Percentiles rank a stretch among this genome's conserved stretches.
Conservation (phyloP, 2,797 vertebrate species). For the Oryzias sinensis region DNA sequence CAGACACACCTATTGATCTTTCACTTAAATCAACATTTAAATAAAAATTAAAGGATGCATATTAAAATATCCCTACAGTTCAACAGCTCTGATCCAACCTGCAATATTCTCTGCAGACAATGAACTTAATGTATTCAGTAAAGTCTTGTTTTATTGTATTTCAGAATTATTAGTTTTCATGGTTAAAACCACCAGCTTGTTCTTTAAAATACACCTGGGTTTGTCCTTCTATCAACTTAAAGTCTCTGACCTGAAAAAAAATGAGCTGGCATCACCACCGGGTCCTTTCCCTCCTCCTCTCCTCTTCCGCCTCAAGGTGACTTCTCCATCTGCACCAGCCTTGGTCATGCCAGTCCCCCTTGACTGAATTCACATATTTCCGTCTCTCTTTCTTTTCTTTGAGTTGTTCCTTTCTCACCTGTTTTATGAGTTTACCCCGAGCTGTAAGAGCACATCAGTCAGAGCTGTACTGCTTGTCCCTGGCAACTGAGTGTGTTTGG, state of each 20-base stretch:
- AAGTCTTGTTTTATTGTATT: constrained; percentile 31
- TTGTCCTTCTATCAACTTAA: constrained; percentile 12
- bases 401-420: constrained; percentile 36
- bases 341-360: constrained; percentile 56
- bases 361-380: constrained; percentile 22
- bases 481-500: constrained; percentile 16
- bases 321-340: constrained; percentile 75
- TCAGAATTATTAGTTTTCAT: constrained; percentile 8
- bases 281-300: constrained; percentile 42
- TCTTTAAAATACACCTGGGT: background rate
- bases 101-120: too few species aligned
- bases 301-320: constrained; percentile 70
- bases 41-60: too few species aligned
- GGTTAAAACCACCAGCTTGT: background rate
- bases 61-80: too few species aligned
- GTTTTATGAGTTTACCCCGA: constrained; percentile 24
- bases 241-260: constrained; percentile 53
- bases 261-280: constrained; percentile 40
- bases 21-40: too few species aligned
- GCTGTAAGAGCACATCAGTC: constrained; percentile 27
- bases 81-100: too few species aligned
- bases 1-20: too few species aligned
- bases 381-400: constrained; percentile 9
- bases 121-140: too few species aligned
- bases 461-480: constrained; percentile 24